Base-by-base conservation (phyloP, 2,113 vertebrate genomes). In the Epinephelus moara region DNA sequence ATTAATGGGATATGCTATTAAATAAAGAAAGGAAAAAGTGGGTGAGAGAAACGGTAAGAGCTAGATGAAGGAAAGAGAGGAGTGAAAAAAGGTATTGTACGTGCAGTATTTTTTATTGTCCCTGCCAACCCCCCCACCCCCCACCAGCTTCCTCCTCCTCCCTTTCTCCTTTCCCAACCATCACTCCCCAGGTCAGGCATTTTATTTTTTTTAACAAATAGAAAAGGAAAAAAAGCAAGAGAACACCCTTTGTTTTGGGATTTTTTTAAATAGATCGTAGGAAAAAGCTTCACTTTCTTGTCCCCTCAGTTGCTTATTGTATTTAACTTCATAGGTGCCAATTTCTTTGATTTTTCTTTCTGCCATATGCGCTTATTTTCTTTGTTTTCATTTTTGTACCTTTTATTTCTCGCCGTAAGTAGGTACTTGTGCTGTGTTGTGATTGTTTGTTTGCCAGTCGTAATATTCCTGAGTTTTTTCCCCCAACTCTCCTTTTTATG, bases 61-160 rank as follows among this genome's bases (percentile, higher is more conserved):
- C 85, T 45, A 76, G 80, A 88, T 80, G 86, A 83, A 82, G 89
- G 82, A 92, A 85, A 85, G 77, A 89, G 80, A 88, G 83, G 81
- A 91, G 76, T 77, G 72, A 91, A 93, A 82, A 93, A 95, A 98
- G 99, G 98, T 99, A 98, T 99, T 99, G 97, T 98, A 98, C 96
- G 97, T 97, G 97, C 98, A 98, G 98, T 99, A 98, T 99, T 99
- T 98, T 98, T 97, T 98, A 99, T 97, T 96, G 97, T 98, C 96
- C 97, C 96, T 96, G 95, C 96, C 96, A 96, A 88, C 57, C 84
- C 67, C 40, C 96, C 95, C 94, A 94, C 93, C 70, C 85, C 72
- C 49, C 74, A 86, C 80, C 88, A 78, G 95, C 79, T 70, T 80
- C 84, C 23, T 77, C 88, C 85, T 23, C 84, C 74, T 57, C 64